Evolutionary conservation across 30 jellyfish, hydroid and myxozoan species (phyloP).

Genomic region (Aurelia aurita): DNA sequence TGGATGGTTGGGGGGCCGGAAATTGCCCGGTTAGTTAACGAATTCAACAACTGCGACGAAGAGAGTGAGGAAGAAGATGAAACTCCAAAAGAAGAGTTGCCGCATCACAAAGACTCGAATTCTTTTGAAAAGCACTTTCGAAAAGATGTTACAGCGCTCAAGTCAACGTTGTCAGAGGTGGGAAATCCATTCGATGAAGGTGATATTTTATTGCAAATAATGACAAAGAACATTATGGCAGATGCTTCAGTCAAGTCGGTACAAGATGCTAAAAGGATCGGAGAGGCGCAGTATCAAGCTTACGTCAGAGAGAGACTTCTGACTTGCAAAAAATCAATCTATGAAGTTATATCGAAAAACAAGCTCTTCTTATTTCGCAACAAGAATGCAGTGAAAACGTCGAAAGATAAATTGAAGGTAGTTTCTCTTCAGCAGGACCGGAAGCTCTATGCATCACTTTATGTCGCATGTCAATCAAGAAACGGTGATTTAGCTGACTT

Average conservation of each 20-base stretch:
- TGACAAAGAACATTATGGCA: not conserved
- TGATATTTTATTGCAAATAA: not conserved
- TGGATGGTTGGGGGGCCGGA: slow-evolving; percentile 73
- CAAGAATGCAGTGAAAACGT: slow-evolving; percentile 23
- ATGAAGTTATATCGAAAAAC: slow-evolving; percentile 6
- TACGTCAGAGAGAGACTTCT: slow-evolving; percentile 28
- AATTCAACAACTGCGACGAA: not conserved
- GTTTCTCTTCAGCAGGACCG: slow-evolving; percentile 40
- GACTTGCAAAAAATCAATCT: not conserved
- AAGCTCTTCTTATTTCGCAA: slow-evolving; percentile 4
- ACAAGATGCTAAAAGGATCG: not conserved
- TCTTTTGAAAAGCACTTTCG: slow-evolving; percentile 4
- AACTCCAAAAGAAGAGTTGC: too few relatives aligned
- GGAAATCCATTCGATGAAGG: slow-evolving; percentile 71
- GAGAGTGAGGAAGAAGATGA: slow-evolving; percentile 1
- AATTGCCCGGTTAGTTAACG: slow-evolving; percentile 19
- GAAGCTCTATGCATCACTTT: slow-evolving; percentile 48
- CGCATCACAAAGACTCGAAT: slow-evolving; percentile 54
- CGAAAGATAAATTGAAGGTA: slow-evolving; percentile 31
- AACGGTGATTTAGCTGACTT: slow-evolving; percentile 60
- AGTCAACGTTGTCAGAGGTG: slow-evolving; percentile 1
- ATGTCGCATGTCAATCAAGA: slow-evolving; percentile 60
- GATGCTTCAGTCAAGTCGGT: slow-evolving; percentile 18
- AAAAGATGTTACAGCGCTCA: slow-evolving; percentile 14
- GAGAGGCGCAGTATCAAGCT: slow-evolving; percentile 13